phyloP scores from a whole-genome alignment of 1,140 invertebrate species.

The Hyphantria cunea region DNA sequence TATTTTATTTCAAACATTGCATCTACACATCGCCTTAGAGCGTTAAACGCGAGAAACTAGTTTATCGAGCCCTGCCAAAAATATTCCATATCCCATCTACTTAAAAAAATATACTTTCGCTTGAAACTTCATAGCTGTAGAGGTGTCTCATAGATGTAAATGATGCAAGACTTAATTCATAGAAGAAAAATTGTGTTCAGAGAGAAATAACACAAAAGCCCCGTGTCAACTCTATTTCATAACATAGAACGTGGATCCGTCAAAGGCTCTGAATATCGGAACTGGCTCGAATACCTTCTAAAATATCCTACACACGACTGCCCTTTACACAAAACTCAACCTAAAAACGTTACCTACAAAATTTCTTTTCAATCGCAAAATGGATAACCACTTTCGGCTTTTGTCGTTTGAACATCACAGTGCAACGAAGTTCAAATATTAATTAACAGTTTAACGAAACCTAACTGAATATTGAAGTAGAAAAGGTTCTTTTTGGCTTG shows the following conservation, averaged over 20 bases:
- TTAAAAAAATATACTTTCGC: too few relatives aligned
- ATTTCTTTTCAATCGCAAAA: conserved; percentile 21
- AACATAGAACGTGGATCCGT: conserved; percentile 64
- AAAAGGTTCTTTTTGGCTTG: conserved; percentile 23
- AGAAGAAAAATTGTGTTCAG: conserved; percentile 3
- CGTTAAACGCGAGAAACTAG: too few relatives aligned
- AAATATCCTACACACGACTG: conserved; percentile 37
- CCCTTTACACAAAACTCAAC: background rate
- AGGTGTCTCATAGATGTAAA: background rate
- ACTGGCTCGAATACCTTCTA: conserved; percentile 11
- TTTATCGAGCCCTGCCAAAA: too few relatives aligned
- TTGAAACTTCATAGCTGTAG: too few relatives aligned
- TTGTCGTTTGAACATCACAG: conserved; percentile 42
- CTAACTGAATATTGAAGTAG: background rate
- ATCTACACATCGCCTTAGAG: too few relatives aligned
- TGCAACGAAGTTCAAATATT: conserved; percentile 49
- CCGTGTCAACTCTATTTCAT: conserved; percentile 73
- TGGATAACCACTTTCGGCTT: conserved; percentile 45
- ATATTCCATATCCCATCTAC: too few relatives aligned
- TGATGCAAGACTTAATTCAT: conserved; percentile 6
- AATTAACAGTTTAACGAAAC: conserved; percentile 17
- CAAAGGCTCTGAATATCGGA: conserved; percentile 73
- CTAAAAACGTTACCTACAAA: conserved; percentile 15
- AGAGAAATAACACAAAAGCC: conserved; percentile 43
- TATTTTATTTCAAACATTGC: too few relatives aligned